phyloP scores from a whole-genome alignment of 2,113 vertebrate genomes.

The Oncorhynchus clarkii region DNA sequence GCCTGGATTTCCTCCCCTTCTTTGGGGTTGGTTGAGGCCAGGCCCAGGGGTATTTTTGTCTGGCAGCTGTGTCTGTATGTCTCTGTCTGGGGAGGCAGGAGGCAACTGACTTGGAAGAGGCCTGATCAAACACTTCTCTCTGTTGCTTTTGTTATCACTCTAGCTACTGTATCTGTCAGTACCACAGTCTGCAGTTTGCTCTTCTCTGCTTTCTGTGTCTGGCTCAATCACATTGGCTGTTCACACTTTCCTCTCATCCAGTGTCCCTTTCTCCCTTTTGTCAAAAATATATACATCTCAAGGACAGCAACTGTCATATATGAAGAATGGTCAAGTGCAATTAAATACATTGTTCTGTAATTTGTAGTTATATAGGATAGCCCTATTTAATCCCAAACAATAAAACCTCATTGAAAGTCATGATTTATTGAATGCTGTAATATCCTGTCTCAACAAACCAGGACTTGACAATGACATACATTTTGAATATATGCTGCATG shows the following conservation, averaged over 20 bases:
- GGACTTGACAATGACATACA: background rate
- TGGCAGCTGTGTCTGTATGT: constrained; percentile 84
- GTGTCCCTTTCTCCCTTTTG: background rate
- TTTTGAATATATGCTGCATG: background rate
- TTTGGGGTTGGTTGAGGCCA: constrained; percentile 58
- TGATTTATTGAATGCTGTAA: background rate
- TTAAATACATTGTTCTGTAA: background rate
- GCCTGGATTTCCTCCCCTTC: constrained; percentile 45
- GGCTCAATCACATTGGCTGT: no score
- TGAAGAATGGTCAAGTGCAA: background rate
- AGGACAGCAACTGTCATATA: background rate
- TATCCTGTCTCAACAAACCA: background rate
- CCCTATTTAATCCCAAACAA: background rate
- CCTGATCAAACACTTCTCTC: background rate
- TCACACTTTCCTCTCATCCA: no score
- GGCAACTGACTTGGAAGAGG: constrained; percentile 33
- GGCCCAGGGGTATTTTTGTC: constrained; percentile 84
- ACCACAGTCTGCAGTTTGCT: background rate
- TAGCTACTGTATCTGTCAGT: background rate
- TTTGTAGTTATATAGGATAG: background rate
- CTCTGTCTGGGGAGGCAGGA: constrained; percentile 75
- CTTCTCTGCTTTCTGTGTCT: background rate
- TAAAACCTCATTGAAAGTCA: background rate
- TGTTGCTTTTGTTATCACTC: background rate
- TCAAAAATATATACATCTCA: background rate